These are phyloP conservation scores for Neria commutata DNA, from an alignment of 2,888 invertebrate genomes.

Conservation along the genomic window DNA sequence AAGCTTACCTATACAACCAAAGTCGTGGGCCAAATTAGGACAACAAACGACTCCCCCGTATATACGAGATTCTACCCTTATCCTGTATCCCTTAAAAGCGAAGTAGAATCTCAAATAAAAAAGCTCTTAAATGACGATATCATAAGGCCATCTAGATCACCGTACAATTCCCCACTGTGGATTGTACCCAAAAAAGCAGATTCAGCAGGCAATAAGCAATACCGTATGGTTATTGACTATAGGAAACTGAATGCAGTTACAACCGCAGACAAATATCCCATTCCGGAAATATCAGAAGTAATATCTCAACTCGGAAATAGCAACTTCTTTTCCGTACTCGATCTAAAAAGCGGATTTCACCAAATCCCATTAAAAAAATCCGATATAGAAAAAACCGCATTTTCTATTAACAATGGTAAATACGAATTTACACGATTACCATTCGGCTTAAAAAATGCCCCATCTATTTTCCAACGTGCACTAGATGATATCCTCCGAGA, in stretches of 20 bases:
- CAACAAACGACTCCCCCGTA: constrained; percentile 7
- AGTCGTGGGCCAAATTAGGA: constrained; percentile 18
- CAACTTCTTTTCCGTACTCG: no score
- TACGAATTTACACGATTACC: constrained; percentile 9
- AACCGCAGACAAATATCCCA: not conserved
- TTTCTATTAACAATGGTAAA: constrained; percentile 11
- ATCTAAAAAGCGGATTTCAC: no score
- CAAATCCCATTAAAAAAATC: constrained; percentile 8
- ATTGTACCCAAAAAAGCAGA: no score
- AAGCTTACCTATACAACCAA: constrained; percentile 3
- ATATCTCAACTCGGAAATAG: not conserved
- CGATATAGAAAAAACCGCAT: constrained; percentile 12
- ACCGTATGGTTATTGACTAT: no score
- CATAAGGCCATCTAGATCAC: no score
- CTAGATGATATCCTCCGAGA: constrained; percentile 6
- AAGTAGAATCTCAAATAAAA: constrained; percentile 1
- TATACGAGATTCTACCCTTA: constrained; percentile 14
- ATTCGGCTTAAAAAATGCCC: constrained; percentile 11
- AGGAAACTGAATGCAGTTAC: not conserved
- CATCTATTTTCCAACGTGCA: constrained; percentile 9
- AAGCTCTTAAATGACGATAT: not conserved
- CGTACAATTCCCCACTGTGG: no score
- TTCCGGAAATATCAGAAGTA: not conserved
- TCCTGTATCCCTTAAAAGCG: not conserved
- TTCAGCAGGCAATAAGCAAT: no score